These are phyloP conservation scores for Takifugu flavidus DNA, from an alignment of 2,113 vertebrate genomes.

Conservation along the genomic window DNA sequence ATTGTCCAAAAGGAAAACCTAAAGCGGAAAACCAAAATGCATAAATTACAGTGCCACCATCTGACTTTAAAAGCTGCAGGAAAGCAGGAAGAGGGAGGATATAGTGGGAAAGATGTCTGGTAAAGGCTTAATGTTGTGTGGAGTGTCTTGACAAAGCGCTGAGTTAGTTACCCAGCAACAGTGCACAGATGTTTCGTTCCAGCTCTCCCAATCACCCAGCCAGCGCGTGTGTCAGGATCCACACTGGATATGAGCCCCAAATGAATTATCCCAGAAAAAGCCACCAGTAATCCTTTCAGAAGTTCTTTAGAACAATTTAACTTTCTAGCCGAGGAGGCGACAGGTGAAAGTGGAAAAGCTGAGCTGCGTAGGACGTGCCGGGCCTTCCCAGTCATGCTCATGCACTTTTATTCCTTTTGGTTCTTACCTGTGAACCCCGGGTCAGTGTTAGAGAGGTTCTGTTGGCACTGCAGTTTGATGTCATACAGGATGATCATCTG, in stretches of 20 bases:
- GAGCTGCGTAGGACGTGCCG: not conserved
- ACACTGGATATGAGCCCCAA: not conserved
- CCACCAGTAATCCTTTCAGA: too few species aligned
- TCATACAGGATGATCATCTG: conserved; percentile 85
- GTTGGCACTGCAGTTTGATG: conserved; percentile 81
- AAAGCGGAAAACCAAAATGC: too few species aligned
- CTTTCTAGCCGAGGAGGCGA: too few species aligned
- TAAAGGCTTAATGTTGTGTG: not conserved
- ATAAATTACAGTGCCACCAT: too few species aligned
- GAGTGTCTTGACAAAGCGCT: not conserved
- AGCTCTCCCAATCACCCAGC: not conserved
- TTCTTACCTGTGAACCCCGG: conserved; percentile 52
- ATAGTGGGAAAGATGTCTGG: too few species aligned
- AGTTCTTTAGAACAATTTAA: too few species aligned
- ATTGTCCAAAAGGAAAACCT: too few species aligned
- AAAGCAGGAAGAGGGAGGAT: too few species aligned
- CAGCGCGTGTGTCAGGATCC: not conserved
- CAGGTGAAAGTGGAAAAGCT: too few species aligned
- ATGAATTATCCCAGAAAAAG: not conserved
- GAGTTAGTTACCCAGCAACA: not conserved
- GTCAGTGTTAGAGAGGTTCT: conserved; percentile 77
- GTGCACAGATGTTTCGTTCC: not conserved
- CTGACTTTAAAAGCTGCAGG: too few species aligned
- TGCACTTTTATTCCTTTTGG: not conserved
- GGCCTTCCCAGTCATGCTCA: not conserved